Conservation (phyloP, 2,113 vertebrate genomes). For the pig (Sus scrofa) region DNA sequence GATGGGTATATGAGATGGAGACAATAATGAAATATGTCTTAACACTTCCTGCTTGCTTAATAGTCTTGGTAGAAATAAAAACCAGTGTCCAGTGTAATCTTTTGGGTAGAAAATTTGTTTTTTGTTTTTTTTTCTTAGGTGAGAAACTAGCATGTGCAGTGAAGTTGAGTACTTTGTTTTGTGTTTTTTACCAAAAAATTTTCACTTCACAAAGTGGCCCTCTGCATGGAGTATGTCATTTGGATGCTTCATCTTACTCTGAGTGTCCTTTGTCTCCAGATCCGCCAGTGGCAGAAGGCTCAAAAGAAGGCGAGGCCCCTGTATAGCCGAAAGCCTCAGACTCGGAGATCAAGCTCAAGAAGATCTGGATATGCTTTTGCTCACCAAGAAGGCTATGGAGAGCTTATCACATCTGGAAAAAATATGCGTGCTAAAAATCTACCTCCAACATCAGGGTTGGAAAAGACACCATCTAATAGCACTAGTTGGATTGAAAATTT, state of each 20-base stretch:
- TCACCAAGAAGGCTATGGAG: conserved; percentile 92
- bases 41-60: background rate
- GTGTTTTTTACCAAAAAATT: background rate
- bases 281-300: conserved; percentile 88
- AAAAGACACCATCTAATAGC: conserved; percentile 79
- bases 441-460: conserved; percentile 76
- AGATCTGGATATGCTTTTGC: conserved; percentile 92
- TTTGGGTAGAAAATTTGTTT: background rate
- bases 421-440: conserved; percentile 88
- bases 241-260: background rate
- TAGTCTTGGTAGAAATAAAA: conserved; percentile 15
- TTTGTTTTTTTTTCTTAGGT: background rate
- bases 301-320: conserved; percentile 87
- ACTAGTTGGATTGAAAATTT: conserved; percentile 87
- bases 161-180: background rate
- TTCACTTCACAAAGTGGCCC: background rate
- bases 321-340: conserved; percentile 85
- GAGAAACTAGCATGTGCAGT: background rate
- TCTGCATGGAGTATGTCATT: background rate
- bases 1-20: background rate
- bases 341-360: conserved; percentile 89
- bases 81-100: background rate
- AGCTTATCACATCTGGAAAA: conserved; percentile 92
- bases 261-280: conserved; percentile 80
- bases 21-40: background rate